Evolutionary conservation across 1,140 invertebrate species (phyloP), one percentile per base, ranked within the genome.

Genomic region (Myzus persicae): DNA sequence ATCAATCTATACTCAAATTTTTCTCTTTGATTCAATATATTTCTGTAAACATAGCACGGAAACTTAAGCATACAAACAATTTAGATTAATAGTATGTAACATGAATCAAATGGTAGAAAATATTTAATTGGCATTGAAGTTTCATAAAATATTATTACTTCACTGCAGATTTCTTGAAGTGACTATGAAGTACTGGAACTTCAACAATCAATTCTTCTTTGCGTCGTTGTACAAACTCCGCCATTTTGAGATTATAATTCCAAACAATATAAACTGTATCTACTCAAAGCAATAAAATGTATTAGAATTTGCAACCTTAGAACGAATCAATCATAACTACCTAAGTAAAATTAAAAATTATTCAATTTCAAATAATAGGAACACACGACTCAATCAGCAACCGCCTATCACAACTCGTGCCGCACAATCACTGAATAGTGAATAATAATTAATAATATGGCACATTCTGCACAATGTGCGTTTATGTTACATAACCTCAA

Each of bases 1-100:
- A 93, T 38, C 38, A 93, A 38, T 22, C 91, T 85, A 31, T 93
- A 93, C 46, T 93, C 91, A 42, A 42, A 93, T 42, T 93, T 93
- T 38, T 93, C 91, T 40, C 91, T n/a, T 85, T 85, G 22, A 14
- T 85, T 81, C 14, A 93, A 40, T 40, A 93, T 48, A 20, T n/a
- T 36, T 54, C 91, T 93, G 46, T 31, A 54, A 5, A 54, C 5
- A 31, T 85, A 85, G 14, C 5, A 54, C 1, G 22, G 51, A 6
- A 36, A 89, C 1, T 26, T 22, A 51, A 46, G 20, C 36, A 44
- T 38, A 67, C 8, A 59, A 42, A 26, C 14, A 6, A 59, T 31
- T 51, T 40, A 31, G 20, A 76, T n/a, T n/a, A 5, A 76, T 76
- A 18, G n/a, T 6, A 76, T 18, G 6, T 76, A 76, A 76, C 20